These are phyloP conservation scores for Rhynchonycteris naso DNA, from an alignment of 2,797 vertebrate genomes.

Conservation along the genomic window DNA sequence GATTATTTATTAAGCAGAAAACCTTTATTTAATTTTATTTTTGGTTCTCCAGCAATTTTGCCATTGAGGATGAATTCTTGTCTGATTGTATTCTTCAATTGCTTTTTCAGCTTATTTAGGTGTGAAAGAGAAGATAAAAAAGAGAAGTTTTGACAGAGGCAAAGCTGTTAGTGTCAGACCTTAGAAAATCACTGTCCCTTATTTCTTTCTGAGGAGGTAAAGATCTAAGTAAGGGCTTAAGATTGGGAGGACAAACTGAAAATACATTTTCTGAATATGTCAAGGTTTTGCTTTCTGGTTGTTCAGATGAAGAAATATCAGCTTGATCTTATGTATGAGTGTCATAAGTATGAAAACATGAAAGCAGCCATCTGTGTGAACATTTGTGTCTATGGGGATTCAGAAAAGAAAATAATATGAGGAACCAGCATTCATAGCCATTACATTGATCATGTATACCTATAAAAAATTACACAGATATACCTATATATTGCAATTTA, in stretches of 20 bases:
- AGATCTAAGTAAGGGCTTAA: not conserved
- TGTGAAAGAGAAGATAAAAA: constrained; percentile 53
- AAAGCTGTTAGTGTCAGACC: constrained; percentile 39
- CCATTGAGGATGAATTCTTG: constrained; percentile 47
- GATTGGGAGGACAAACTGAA: constrained; percentile 28
- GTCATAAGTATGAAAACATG: not conserved
- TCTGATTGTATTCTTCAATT: constrained; percentile 55
- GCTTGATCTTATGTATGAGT: not conserved
- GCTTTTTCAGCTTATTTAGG: constrained; percentile 49
- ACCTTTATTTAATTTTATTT: not conserved
- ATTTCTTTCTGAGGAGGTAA: constrained; percentile 44
- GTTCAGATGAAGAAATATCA: constrained; percentile 36
- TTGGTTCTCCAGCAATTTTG: constrained; percentile 1
- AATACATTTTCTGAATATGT: constrained; percentile 54
- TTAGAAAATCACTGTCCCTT: constrained; percentile 52
- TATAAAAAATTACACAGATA: not conserved
- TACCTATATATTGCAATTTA: not conserved
- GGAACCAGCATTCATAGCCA: not conserved
- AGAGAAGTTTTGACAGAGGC: not conserved
- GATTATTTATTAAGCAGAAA: constrained; percentile 63
- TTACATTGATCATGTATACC: not conserved
- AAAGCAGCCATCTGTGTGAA: not conserved
- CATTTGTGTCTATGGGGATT: not conserved
- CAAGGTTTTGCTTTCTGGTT: constrained; percentile 36
- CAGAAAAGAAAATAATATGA: not conserved